phyloP scores from a whole-genome alignment of 2,888 invertebrate genomes.

The Cosmorhoe ocellata region DNA sequence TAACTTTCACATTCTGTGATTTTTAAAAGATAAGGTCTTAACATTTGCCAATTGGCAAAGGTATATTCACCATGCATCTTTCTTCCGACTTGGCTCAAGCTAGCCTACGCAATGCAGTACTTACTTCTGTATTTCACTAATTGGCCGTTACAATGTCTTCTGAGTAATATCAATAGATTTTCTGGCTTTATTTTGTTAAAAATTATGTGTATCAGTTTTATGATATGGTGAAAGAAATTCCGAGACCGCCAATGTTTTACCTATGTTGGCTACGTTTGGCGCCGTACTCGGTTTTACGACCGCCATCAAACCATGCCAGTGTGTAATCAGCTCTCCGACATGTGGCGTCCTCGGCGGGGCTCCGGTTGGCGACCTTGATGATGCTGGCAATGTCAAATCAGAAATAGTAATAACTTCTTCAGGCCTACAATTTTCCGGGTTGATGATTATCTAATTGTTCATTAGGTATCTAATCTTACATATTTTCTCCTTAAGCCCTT shows the following conservation, averaged over 20 bases:
- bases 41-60: too few species aligned
- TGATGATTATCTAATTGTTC: too few species aligned
- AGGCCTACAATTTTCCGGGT: too few species aligned
- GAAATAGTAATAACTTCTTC: too few species aligned
- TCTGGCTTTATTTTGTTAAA: too few species aligned
- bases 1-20: too few species aligned
- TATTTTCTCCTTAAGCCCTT: too few species aligned
- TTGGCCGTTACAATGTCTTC: too few species aligned
- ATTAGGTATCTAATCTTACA: too few species aligned
- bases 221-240: constrained; percentile 23
- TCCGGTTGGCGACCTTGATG: constrained; percentile 26
- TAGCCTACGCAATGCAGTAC: constrained; percentile 15
- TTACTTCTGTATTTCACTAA: background rate
- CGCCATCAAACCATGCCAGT: constrained; percentile 38
- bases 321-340: constrained; percentile 25
- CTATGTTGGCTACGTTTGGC: constrained; percentile 35
- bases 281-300: constrained; percentile 38
- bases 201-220: background rate
- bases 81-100: constrained; percentile 10
- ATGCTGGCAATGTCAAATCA: constrained; percentile 13
- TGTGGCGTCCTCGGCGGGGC: constrained; percentile 9
- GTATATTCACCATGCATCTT: too few species aligned
- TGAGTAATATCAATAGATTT: too few species aligned
- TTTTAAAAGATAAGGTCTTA: too few species aligned
- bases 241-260: constrained; percentile 27